These are phyloP conservation scores for Tympanoctomys barrerae DNA, from an alignment of 2,797 vertebrate species.

Conservation along the genomic window DNA sequence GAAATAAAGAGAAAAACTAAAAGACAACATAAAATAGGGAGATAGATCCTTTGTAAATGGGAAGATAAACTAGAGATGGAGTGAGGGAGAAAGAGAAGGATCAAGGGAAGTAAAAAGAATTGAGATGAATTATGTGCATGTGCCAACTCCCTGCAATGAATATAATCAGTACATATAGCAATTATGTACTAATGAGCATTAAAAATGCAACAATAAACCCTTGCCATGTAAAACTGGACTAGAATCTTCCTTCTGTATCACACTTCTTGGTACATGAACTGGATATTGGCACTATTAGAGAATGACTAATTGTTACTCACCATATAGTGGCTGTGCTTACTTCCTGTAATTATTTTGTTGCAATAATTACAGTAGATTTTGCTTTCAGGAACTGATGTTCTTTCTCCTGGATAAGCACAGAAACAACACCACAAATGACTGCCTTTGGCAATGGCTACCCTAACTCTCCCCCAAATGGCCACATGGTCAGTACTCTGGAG, in stretches of 20 bases:
- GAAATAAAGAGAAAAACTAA: background rate
- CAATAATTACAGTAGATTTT: slow-evolving; percentile 88
- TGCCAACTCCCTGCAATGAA: background rate
- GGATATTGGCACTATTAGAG: background rate
- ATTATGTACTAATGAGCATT: background rate
- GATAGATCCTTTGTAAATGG: background rate
- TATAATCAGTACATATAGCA: too few relatives aligned
- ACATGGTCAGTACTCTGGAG: background rate
- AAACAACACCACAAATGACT: slow-evolving; percentile 54
- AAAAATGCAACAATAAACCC: background rate
- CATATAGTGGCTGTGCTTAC: slow-evolving; percentile 86
- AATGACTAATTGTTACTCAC: slow-evolving; percentile 83
- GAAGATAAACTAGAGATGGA: background rate
- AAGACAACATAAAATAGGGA: background rate
- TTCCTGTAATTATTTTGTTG: slow-evolving; percentile 87
- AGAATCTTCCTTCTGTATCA: background rate
- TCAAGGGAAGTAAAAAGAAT: background rate
- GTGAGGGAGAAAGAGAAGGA: background rate
- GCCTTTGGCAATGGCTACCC: background rate
- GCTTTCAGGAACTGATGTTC: background rate
- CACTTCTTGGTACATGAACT: background rate
- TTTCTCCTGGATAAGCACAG: slow-evolving; percentile 64
- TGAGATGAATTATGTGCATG: too few relatives aligned
- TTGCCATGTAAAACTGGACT: background rate
- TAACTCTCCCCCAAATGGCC: background rate